Conservation (phyloP, 1,140 invertebrate genomes). For the Aphelenchoides avenae region DNA sequence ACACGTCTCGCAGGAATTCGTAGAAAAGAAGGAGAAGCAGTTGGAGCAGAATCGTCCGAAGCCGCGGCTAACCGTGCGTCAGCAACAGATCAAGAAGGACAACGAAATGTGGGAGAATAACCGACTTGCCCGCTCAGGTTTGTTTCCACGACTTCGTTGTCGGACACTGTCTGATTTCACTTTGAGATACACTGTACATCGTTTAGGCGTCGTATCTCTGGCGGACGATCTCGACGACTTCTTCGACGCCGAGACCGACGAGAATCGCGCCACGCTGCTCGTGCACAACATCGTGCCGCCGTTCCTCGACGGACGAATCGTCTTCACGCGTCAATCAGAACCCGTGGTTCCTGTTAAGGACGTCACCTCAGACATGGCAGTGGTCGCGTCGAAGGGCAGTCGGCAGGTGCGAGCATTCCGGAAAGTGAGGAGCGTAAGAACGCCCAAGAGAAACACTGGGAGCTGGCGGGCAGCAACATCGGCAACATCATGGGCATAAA, state of each 20-base stretch:
- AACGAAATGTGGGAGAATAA: slow-evolving; percentile 98
- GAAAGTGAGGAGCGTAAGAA: slow-evolving; percentile 92
- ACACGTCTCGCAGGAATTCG: slow-evolving; percentile 69
- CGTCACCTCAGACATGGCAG: slow-evolving; percentile 93
- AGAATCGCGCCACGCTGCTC: slow-evolving; percentile 84
- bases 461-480: slow-evolving; percentile 89
- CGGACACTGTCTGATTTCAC: too few species aligned
- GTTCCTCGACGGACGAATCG: slow-evolving; percentile 94
- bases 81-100: slow-evolving; percentile 66
- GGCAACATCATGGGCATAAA: slow-evolving; percentile 95
- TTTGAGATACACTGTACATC: too few species aligned
- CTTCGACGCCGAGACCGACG: slow-evolving; percentile 78
- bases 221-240: slow-evolving; percentile 86
- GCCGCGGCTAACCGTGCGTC: slow-evolving; percentile 51
- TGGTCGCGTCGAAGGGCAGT: slow-evolving; percentile 85
- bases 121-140: slow-evolving; percentile 70
- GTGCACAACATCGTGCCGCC: slow-evolving; percentile 98
- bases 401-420: slow-evolving; percentile 77
- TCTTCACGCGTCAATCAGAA: slow-evolving; percentile 97
- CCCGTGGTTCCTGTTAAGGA: slow-evolving; percentile 82
- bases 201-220: slow-evolving; percentile 79
- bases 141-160: slow-evolving; percentile 15
- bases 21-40: slow-evolving; percentile 56
- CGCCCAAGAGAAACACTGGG: slow-evolving; percentile 98
- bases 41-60: slow-evolving; percentile 51